Percentiles rank a stretch among this genome's conserved stretches.
Conservation (phyloP, 2,888 invertebrate species). For the Hypomecis atomaria region DNA sequence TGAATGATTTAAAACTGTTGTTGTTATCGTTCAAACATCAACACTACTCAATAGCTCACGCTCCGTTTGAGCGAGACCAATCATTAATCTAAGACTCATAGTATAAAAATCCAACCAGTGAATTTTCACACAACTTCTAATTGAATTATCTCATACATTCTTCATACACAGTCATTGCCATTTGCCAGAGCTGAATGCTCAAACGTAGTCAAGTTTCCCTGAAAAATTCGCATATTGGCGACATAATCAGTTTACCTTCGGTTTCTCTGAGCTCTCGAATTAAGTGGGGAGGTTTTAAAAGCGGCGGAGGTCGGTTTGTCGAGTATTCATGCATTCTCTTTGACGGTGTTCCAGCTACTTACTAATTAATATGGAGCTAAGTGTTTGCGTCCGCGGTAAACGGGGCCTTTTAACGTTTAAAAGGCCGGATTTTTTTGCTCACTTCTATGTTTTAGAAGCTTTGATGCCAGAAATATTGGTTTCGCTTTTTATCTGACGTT, state of each 20-base stretch:
- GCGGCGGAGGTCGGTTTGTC: constrained; percentile 74
- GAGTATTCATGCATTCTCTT: constrained; percentile 85
- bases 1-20: not conserved
- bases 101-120: not conserved
- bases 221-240: constrained; percentile 77
- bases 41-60: too few species aligned
- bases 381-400: constrained; percentile 84
- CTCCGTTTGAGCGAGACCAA: not conserved
- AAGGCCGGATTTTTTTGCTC: constrained; percentile 73
- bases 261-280: constrained; percentile 76
- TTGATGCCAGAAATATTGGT: constrained; percentile 76
- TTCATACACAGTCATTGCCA: constrained; percentile 28
- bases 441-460: constrained; percentile 75
- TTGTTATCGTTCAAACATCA: too few species aligned
- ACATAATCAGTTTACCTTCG: constrained; percentile 80
- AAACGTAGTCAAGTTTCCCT: constrained; percentile 58
- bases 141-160: constrained; percentile 12
- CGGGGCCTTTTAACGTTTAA: constrained; percentile 83
- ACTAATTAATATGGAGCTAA: constrained; percentile 83
- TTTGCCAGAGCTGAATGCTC: constrained; percentile 45
- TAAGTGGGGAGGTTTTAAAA: constrained; percentile 81
- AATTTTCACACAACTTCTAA: constrained; percentile 3
- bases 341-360: constrained; percentile 82
- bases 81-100: not conserved
- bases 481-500: constrained; percentile 71